Conservation (phyloP, 2,797 vertebrate species). For the Thamnophis elegans region DNA sequence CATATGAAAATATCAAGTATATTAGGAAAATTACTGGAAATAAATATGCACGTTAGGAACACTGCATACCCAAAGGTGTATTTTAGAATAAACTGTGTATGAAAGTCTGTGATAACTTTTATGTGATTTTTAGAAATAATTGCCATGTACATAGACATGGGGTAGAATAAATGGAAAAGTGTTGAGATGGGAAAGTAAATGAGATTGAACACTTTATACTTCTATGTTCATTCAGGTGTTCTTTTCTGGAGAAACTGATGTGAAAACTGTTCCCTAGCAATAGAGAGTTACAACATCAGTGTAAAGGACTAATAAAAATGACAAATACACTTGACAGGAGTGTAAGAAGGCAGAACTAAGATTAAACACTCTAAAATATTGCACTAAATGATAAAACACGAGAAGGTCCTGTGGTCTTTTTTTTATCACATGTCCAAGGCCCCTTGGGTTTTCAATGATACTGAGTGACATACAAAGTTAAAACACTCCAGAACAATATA, state of each 20-base stretch:
- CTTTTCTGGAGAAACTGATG: background rate
- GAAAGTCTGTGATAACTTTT: background rate
- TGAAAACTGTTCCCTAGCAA: background rate
- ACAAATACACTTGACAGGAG: background rate
- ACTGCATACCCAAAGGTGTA: background rate
- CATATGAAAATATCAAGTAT: background rate
- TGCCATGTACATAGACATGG: background rate
- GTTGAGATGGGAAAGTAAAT: background rate
- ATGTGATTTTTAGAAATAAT: background rate
- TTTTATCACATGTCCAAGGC: background rate
- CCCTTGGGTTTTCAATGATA: background rate
- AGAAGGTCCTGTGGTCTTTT: background rate
- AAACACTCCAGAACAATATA: background rate
- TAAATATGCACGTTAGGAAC: background rate
- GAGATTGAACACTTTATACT: background rate
- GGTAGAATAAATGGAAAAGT: background rate
- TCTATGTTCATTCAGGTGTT: background rate
- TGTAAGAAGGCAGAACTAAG: background rate
- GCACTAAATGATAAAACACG: background rate
- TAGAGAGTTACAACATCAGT: background rate
- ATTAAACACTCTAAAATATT: background rate
- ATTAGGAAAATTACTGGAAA: background rate
- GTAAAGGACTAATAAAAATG: background rate
- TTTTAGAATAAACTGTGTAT: background rate
- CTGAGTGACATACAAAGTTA: background rate